Evolutionary conservation across 2,888 invertebrate species (phyloP), one percentile per base, ranked within the genome.

Genomic region (Oligia strigilis): DNA sequence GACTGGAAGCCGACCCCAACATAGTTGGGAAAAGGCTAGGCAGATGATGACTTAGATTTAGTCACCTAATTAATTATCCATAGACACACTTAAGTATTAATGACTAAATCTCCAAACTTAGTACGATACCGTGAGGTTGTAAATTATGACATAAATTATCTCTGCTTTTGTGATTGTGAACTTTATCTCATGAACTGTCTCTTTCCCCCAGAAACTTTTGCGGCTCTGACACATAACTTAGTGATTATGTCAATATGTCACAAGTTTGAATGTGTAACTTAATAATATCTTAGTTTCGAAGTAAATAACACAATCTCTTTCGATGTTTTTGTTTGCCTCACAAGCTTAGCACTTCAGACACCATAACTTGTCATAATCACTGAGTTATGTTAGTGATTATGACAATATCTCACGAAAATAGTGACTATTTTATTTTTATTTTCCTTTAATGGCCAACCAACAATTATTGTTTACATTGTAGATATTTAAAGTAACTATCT

Each of bases 351-450:
- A 29, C 11, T 43, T 13, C 3, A 5, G 17, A 23, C 29, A 17
- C 23, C 29, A 43, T 23, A 43, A 70, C 23, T 69, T 60, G 72
- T 60, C 72, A 60, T 60, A 60, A n/a, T 72, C 72, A 60, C 43
- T 43, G 19, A 72, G 60, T 60, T 19, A 62, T 60, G 40, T 72
- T 9, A 36, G 64, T 71, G 46, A 17, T 11, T 64, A 11, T 49
- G 70, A 52, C 67, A 40, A 77, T 77, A 77, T 23, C 49, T 40
- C 8, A 40, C 29, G 0, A 60, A 78, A 49, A 52, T 49, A 40
- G 23, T 67, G 13, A 60, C 17, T 23, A 49, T 49, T 13, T 6
- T 19, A 0, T 52, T 52, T 19, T 52, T 17, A 4, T 13, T 52
- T 2, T 52, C 6, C 52, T 52, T 52, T 52, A 52, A 6, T 52